Evolutionary conservation across 2,888 invertebrate species (phyloP).

Genomic region (Ernsta delagoae): DNA sequence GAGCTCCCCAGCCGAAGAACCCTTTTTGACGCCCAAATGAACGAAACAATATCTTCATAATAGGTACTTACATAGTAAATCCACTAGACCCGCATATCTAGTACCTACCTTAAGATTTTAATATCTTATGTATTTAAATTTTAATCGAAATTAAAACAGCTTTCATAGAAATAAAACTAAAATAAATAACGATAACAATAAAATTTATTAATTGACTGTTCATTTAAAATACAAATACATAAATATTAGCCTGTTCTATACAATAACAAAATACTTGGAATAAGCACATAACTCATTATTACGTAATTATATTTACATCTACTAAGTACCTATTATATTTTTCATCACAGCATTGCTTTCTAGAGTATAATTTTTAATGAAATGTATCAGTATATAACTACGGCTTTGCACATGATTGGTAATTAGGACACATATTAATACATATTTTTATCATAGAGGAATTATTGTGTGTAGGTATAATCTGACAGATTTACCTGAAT

Average conservation of each 20-base stretch:
- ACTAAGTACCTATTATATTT: neutral
- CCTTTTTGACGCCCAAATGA: conserved; percentile 72
- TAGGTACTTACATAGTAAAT: too few species aligned
- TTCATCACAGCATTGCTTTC: conserved; percentile 23
- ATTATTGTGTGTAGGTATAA: too few species aligned
- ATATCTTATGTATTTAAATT: too few species aligned
- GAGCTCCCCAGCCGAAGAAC: conserved; percentile 67
- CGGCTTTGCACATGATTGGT: too few species aligned
- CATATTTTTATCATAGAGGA: neutral
- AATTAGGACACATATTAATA: neutral
- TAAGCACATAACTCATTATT: conserved; percentile 29
- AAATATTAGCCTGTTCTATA: conserved; percentile 14
- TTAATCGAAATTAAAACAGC: too few species aligned
- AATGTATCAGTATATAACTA: neutral
- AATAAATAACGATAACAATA: too few species aligned
- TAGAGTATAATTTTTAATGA: neutral
- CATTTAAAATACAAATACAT: conserved; percentile 1
- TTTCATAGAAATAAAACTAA: too few species aligned
- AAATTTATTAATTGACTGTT: conserved; percentile 13
- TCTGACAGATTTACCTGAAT: too few species aligned
- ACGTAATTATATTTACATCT: conserved; percentile 13
- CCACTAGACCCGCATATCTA: too few species aligned
- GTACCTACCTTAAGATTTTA: too few species aligned
- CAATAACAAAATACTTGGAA: conserved; percentile 19
- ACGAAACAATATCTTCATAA: neutral